A percentile compares a stretch with the other conserved stretches of the same genome.
Conservation (phyloP, 2,888 invertebrate genomes). For the Ganaspis brasiliensis region DNA sequence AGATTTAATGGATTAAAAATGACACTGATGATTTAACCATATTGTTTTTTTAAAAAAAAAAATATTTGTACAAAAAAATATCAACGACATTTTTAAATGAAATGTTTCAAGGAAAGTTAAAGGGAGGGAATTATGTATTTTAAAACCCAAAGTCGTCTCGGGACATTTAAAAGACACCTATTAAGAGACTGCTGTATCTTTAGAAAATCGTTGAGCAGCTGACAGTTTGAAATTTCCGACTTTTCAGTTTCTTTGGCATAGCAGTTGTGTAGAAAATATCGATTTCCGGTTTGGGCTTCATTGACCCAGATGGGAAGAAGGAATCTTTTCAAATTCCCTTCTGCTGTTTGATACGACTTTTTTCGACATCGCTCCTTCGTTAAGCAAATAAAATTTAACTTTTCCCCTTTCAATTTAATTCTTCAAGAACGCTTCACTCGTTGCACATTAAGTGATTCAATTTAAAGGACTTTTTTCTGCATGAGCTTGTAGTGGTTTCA, state of each 20-base stretch:
- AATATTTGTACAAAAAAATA: too few species aligned
- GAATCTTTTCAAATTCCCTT: conserved; percentile 51
- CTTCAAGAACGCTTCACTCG: conserved; percentile 15
- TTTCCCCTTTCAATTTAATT: conserved; percentile 3
- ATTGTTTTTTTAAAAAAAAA: too few species aligned
- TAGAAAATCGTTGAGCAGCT: conserved; percentile 34
- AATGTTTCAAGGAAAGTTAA: not conserved
- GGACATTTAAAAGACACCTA: not conserved
- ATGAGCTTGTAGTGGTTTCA: not conserved
- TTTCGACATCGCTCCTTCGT: conserved; percentile 32
- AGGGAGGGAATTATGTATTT: not conserved
- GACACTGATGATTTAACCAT: too few species aligned
- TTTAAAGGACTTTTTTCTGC: not conserved
- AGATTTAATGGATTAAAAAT: too few species aligned
- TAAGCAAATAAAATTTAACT: conserved; percentile 42
- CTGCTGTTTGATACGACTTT: conserved; percentile 40
- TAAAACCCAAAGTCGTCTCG: not conserved
- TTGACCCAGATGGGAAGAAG: conserved; percentile 62
- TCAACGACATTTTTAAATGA: too few species aligned
- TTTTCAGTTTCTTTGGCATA: conserved; percentile 43
- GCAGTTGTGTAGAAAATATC: conserved; percentile 64
- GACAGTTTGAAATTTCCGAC: conserved; percentile 42
- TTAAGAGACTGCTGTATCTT: not conserved
- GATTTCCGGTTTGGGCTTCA: conserved; percentile 68
- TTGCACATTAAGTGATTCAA: conserved; percentile 27